Evolutionary conservation across 2,888 invertebrate species (phyloP).

Genomic region (Habrosyne pyritoides): DNA sequence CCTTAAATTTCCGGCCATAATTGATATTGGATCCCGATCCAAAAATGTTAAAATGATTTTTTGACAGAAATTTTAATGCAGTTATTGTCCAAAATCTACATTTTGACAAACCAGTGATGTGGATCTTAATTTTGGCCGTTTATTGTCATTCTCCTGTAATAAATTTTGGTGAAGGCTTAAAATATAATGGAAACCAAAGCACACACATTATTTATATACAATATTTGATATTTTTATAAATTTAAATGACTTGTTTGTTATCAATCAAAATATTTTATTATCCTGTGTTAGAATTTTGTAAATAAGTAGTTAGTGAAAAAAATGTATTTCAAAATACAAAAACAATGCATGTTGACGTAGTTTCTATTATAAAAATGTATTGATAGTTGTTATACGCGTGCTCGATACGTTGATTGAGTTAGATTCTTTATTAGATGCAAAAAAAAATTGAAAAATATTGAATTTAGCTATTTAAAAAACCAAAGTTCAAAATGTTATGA

Average conservation of each 20-base stretch:
- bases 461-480: background rate
- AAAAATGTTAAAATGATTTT: no score
- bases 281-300: conserved; percentile 23
- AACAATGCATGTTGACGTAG: conserved; percentile 21
- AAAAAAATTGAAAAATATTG: background rate
- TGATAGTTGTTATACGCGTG: background rate
- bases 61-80: no score
- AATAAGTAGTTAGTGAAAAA: conserved; percentile 24
- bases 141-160: background rate
- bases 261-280: background rate
- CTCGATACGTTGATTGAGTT: background rate
- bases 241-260: conserved; percentile 3
- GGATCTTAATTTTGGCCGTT: background rate
- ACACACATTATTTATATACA: conserved; percentile 38
- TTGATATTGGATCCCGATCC: no score
- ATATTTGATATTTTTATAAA: conserved; percentile 2
- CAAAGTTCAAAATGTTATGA: background rate
- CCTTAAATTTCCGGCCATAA: background rate
- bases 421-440: conserved; percentile 1
- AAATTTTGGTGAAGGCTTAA: conserved; percentile 22
- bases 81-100: no score
- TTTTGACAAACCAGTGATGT: no score
- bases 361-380: background rate
- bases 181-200: conserved; percentile 36
- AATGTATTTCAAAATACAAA: conserved; percentile 31